A percentile compares a stretch with the other conserved stretches of the same genome.
Evolutionary conservation across 2,888 invertebrate genomes (phyloP).

Genomic region (Noctua comes): DNA sequence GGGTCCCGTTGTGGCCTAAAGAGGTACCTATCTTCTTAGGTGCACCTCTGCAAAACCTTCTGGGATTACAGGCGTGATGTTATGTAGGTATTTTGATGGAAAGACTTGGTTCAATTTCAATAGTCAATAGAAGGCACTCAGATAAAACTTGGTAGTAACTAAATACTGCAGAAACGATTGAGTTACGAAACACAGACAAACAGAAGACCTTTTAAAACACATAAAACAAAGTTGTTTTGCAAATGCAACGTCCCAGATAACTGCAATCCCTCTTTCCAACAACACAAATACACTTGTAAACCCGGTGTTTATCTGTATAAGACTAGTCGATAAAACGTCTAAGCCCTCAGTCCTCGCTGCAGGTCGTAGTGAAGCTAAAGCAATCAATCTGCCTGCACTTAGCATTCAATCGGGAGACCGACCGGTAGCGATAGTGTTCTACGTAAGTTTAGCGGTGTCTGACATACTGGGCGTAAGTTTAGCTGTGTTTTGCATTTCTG

Average conservation of each 20-base stretch:
- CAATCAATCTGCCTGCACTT: slow-evolving; percentile 60
- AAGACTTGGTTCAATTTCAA: not conserved
- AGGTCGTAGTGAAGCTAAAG: slow-evolving; percentile 22
- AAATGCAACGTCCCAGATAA: slow-evolving; percentile 18
- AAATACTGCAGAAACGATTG: not conserved
- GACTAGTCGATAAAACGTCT: slow-evolving; percentile 56
- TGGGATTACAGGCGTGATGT: not conserved
- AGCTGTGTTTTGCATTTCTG: not conserved
- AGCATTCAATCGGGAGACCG: slow-evolving; percentile 56
- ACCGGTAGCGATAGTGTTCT: slow-evolving; percentile 10
- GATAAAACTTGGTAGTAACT: not conserved
- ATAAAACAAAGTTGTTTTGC: slow-evolving; percentile 10
- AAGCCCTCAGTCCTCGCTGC: slow-evolving; percentile 41
- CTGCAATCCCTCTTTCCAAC: slow-evolving; percentile 12
- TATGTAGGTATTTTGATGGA: not conserved
- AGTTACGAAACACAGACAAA: not conserved
- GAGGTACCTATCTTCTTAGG: too few relatives aligned
- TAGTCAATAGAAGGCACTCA: not conserved
- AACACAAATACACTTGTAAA: slow-evolving; percentile 52
- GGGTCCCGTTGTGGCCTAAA: too few relatives aligned
- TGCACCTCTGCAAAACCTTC: not conserved
- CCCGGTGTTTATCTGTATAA: slow-evolving; percentile 49
- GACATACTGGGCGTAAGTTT: slow-evolving; percentile 19
- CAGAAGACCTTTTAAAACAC: not conserved
- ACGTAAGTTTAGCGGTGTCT: slow-evolving; percentile 6